Evolutionary conservation across 2,113 vertebrate genomes (phyloP).

Genomic region (Phrynosoma blainvillii): DNA sequence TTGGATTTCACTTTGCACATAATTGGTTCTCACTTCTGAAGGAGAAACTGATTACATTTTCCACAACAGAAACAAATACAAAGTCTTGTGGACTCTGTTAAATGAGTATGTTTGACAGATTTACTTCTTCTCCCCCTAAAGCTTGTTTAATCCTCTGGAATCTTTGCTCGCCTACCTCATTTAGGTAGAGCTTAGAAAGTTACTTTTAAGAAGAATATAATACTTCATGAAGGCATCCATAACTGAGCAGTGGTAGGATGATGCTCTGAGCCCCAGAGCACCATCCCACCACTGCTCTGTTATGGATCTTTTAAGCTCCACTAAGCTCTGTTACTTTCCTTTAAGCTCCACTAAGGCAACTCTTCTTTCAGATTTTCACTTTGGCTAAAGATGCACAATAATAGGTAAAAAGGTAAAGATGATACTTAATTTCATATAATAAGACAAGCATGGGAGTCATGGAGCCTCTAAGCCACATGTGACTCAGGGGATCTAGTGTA

Average conservation of each 20-base stretch:
- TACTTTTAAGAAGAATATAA: neutral
- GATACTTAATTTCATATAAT: neutral
- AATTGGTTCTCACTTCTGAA: constrained; percentile 35
- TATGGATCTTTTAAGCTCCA: neutral
- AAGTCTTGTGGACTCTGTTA: constrained; percentile 38
- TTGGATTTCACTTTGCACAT: constrained; percentile 26
- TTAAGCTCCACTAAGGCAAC: neutral
- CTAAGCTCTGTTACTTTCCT: no score
- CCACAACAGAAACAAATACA: constrained; percentile 5
- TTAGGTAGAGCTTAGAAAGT: neutral
- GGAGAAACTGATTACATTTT: constrained; percentile 11
- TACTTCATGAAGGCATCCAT: neutral
- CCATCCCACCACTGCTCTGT: neutral
- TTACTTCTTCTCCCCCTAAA: neutral
- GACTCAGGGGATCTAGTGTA: no score
- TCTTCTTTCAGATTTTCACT: neutral
- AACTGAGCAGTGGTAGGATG: neutral
- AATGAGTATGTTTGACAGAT: constrained; percentile 38
- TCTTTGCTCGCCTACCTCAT: constrained; percentile 31
- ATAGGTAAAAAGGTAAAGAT: neutral
- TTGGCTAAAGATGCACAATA: neutral
- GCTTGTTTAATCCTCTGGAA: constrained; percentile 44
- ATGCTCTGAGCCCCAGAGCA: neutral
- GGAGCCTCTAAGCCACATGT: no score
- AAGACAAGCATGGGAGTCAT: no score